phyloP scores from a whole-genome alignment of 30 jellyfish, hydroid and myxozoan species.

The Rhopilema esculentum region DNA sequence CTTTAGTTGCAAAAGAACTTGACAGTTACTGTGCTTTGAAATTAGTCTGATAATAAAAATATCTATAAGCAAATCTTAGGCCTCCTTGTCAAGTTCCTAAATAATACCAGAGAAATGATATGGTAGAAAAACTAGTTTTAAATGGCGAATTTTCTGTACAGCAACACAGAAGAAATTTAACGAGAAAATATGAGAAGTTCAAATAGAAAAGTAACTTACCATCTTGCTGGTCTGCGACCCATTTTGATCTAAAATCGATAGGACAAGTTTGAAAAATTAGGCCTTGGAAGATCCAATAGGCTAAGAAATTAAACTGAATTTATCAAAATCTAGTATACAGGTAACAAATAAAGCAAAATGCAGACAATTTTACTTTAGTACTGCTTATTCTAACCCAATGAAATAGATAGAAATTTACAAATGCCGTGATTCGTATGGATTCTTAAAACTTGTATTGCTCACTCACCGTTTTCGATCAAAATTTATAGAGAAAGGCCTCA shows the following conservation, averaged over 20 bases:
- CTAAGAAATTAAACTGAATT: neutral
- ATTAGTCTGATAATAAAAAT: too few species aligned
- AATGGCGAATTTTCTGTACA: too few species aligned
- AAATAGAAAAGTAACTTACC: conserved; percentile 66
- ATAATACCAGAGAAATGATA: too few species aligned
- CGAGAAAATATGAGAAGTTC: too few species aligned
- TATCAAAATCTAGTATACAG: neutral
- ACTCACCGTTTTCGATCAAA: conserved; percentile 23
- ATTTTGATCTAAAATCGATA: conserved; percentile 67
- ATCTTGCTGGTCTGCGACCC: conserved; percentile 99
- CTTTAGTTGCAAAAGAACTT: too few species aligned
- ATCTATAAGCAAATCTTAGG: too few species aligned
- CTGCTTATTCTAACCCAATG: neutral
- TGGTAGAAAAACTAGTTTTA: too few species aligned
- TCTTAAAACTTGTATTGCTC: neutral
- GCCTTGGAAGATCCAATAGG: neutral
- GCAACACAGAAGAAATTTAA: too few species aligned
- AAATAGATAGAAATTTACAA: neutral
- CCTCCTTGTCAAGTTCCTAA: too few species aligned
- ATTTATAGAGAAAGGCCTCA: neutral
- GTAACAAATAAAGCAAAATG: neutral
- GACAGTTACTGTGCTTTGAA: too few species aligned
- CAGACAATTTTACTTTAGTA: neutral
- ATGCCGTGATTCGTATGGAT: neutral
- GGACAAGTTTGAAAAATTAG: neutral